phyloP scores from a whole-genome alignment of 2,888 invertebrate genomes.

The Iselma pallidipennis region DNA sequence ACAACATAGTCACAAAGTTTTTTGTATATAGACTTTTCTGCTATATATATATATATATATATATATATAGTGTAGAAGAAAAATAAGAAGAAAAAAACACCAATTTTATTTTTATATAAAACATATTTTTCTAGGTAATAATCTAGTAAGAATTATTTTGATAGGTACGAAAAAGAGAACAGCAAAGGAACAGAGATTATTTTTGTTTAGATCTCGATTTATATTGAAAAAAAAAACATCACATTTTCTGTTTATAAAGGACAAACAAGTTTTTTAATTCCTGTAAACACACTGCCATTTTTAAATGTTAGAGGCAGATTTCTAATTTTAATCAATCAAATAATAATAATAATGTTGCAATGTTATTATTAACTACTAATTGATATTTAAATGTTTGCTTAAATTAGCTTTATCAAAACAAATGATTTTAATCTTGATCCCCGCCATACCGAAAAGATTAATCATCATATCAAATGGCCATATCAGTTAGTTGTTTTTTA shows the following conservation, averaged over 20 bases:
- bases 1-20: constrained; percentile 14
- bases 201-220: constrained; percentile 23
- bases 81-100: constrained; percentile 43
- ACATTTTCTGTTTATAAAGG: constrained; percentile 16
- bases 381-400: not conserved
- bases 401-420: too few species aligned
- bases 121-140: constrained; percentile 46
- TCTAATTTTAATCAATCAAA: constrained; percentile 7
- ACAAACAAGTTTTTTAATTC: constrained; percentile 13
- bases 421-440: too few species aligned
- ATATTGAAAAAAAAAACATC: constrained; percentile 12
- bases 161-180: constrained; percentile 6
- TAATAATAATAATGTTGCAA: constrained; percentile 11
- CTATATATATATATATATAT: constrained; percentile 11
- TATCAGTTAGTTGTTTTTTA: not conserved
- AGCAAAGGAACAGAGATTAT: constrained; percentile 15
- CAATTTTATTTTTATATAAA: constrained; percentile 52
- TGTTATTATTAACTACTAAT: not conserved
- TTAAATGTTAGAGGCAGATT: constrained; percentile 15
- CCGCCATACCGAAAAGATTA: not conserved
- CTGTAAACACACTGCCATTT: constrained; percentile 26
- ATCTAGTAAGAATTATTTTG: not conserved
- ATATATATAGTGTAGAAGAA: constrained; percentile 33
- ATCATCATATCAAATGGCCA: not conserved
- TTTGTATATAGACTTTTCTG: constrained; percentile 29